A percentile compares a stretch with the other conserved stretches of the same genome.
Evolutionary conservation across 2,888 invertebrate genomes (phyloP).

Genomic region (Notodonta ziczac): DNA sequence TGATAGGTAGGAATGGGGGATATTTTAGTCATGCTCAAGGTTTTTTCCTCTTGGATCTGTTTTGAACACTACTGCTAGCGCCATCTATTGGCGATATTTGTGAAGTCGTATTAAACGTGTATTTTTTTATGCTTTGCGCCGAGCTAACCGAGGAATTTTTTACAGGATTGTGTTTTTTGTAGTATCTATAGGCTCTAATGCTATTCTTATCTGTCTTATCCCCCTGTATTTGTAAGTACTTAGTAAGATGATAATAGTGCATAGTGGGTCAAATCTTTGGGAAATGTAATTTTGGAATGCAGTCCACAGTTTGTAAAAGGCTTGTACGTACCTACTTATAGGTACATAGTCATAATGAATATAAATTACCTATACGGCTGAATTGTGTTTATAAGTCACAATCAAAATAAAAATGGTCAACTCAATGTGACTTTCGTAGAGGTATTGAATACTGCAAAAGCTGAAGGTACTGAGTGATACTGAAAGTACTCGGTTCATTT

Average conservation of each 20-base stretch:
- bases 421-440: neutral
- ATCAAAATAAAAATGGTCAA: neutral
- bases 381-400: too few relatives aligned
- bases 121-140: neutral
- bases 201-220: too few relatives aligned
- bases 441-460: conserved; percentile 5
- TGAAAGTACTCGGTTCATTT: conserved; percentile 21
- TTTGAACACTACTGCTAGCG: conserved; percentile 33
- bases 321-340: neutral
- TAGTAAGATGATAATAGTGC: neutral
- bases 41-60: conserved; percentile 8
- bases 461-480: neutral
- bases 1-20: neutral
- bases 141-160: too few relatives aligned
- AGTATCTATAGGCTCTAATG: too few relatives aligned
- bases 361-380: neutral
- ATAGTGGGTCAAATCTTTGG: neutral
- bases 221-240: too few relatives aligned
- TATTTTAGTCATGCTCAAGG: neutral
- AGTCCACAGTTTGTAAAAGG: neutral
- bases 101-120: conserved; percentile 2
- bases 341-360: neutral
- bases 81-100: conserved; percentile 43
- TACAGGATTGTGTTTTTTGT: too few relatives aligned
- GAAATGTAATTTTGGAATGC: neutral